Conservation (phyloP, 30 jellyfish, hydroid and myxozoan species). For the Clytia hemisphaerica region DNA sequence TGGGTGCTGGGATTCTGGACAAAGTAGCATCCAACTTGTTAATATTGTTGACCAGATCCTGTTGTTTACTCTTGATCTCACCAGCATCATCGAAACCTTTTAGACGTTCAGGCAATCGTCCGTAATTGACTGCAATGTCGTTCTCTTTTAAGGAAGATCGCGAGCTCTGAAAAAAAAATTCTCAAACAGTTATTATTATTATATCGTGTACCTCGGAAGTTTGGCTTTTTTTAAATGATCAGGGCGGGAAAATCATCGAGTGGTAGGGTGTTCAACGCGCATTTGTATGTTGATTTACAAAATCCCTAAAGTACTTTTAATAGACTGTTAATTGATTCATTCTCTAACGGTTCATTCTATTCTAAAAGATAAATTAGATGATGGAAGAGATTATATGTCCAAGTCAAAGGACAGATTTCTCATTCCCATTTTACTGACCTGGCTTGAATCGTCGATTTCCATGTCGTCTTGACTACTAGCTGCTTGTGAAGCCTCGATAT, state of each 20-base stretch:
- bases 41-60: slow-evolving; percentile 48
- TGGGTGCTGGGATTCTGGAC: slow-evolving; percentile 92
- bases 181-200: not conserved
- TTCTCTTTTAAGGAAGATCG: slow-evolving; percentile 32
- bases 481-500: slow-evolving; percentile 33
- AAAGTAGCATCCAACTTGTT: slow-evolving; percentile 64
- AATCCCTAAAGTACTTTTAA: too few species aligned
- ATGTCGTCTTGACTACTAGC: slow-evolving; percentile 18
- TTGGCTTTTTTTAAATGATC: too few species aligned
- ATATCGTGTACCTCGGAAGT: too few species aligned
- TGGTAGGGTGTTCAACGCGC: too few species aligned
- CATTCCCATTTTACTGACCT: slow-evolving; percentile 19
- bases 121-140: slow-evolving; percentile 56
- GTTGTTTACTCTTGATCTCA: slow-evolving; percentile 47
- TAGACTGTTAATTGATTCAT: too few species aligned
- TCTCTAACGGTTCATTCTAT: too few species aligned
- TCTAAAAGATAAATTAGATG: too few species aligned
- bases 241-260: too few species aligned
- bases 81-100: slow-evolving; percentile 59
- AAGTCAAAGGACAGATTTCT: too few species aligned
- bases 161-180: slow-evolving; percentile 8
- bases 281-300: too few species aligned
- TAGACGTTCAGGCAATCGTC: slow-evolving; percentile 32
- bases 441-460: slow-evolving; percentile 36
- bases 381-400: too few species aligned